Evolutionary conservation across 53 echinoderm and acorn worm genomes (phyloP).

Genomic region (Arbacia lixula): DNA sequence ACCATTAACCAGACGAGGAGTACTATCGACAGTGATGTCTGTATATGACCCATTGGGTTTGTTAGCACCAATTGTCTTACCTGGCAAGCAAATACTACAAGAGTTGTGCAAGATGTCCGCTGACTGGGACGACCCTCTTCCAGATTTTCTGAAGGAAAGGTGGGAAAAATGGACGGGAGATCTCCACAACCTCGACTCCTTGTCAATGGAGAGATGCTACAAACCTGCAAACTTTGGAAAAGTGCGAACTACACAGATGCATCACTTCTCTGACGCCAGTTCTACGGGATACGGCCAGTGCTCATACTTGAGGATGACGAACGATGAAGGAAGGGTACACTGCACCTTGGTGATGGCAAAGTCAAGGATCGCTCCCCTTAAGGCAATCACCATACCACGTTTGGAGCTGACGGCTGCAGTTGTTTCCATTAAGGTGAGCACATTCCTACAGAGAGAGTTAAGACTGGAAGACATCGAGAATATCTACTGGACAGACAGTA

Average conservation of each 20-base stretch:
- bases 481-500: slow-evolving; percentile 69
- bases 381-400: slow-evolving; percentile 63
- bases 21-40: slow-evolving; percentile 68
- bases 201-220: slow-evolving; percentile 54
- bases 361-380: slow-evolving; percentile 54
- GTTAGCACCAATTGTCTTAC: slow-evolving; percentile 70
- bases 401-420: slow-evolving; percentile 68
- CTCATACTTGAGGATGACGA: slow-evolving; percentile 17
- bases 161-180: slow-evolving; percentile 69
- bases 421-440: slow-evolving; percentile 38
- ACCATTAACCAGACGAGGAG: slow-evolving; percentile 66
- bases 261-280: slow-evolving; percentile 77
- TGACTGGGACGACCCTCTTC: slow-evolving; percentile 76
- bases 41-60: slow-evolving; percentile 80
- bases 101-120: slow-evolving; percentile 61
- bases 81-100: slow-evolving; percentile 73
- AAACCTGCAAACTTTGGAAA: slow-evolving; percentile 47
- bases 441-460: slow-evolving; percentile 23
- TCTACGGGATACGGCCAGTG: slow-evolving; percentile 49
- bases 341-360: slow-evolving; percentile 54
- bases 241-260: slow-evolving; percentile 38
- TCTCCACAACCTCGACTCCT: slow-evolving; percentile 29
- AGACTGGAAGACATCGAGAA: not conserved
- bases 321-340: slow-evolving; percentile 43
- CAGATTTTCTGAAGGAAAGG: slow-evolving; percentile 51